phyloP scores from a whole-genome alignment of 2,113 vertebrate species.

The Melanotaenia duboulayi region DNA sequence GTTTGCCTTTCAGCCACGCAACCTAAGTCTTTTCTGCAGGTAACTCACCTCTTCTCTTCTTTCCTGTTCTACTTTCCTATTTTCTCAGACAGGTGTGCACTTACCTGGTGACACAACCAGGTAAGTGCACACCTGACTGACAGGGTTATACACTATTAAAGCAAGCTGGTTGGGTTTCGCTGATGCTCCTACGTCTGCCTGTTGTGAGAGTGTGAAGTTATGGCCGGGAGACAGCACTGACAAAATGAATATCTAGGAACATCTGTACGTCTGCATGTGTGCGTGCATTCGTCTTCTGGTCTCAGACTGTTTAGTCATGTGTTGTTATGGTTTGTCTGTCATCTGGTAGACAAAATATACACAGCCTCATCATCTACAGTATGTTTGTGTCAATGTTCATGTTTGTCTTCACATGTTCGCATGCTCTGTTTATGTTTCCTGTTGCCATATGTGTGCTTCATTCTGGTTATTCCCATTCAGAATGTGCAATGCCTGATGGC shows the following conservation, averaged over 20 bases:
- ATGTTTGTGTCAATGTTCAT: conserved; percentile 26
- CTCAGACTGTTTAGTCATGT: conserved; percentile 13
- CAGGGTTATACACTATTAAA: conserved; percentile 16
- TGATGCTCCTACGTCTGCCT: conserved; percentile 24
- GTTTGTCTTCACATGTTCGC: conserved; percentile 40
- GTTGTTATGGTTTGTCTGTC: conserved; percentile 32
- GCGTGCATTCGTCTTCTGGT: conserved; percentile 6
- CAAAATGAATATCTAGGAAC: conserved; percentile 8
- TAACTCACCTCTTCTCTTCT: conserved; percentile 22
- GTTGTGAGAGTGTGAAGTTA: conserved; percentile 21
- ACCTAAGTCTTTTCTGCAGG: conserved; percentile 25
- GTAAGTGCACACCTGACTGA: too few species aligned
- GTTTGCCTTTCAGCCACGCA: conserved; percentile 26
- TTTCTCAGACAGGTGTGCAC: conserved; percentile 9
- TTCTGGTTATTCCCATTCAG: conserved; percentile 52
- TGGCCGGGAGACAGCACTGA: conserved; percentile 16
- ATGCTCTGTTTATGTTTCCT: conserved; percentile 34
- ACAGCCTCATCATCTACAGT: neutral
- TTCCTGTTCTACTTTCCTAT: neutral
- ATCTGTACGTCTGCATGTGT: neutral
- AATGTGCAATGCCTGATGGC: conserved; percentile 18
- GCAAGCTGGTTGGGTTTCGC: conserved; percentile 21
- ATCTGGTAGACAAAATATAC: conserved; percentile 6
- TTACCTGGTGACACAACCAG: conserved; percentile 7
- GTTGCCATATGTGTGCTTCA: conserved; percentile 55